A percentile compares a stretch with the other conserved stretches of the same genome.
Conservation (phyloP, 1,140 invertebrate species). For the Hermetia illucens region DNA sequence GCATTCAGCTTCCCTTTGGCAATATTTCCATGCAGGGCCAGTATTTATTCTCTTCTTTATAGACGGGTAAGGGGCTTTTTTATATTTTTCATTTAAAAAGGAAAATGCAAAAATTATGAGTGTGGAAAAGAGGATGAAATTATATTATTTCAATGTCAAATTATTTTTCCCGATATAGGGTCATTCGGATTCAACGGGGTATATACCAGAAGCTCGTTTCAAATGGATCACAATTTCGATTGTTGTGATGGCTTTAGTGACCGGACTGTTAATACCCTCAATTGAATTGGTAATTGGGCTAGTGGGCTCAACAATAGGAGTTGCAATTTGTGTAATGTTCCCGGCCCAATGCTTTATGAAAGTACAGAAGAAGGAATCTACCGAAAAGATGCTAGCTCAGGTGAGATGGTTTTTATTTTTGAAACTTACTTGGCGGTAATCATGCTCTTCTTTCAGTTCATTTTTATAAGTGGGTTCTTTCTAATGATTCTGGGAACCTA, state of each 20-base stretch:
- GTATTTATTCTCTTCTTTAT: constrained; percentile 83
- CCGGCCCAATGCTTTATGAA: constrained; percentile 66
- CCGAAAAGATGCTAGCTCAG: constrained; percentile 55
- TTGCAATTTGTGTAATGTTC: constrained; percentile 85
- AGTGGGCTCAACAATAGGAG: constrained; percentile 87
- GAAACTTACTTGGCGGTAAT: constrained; percentile 2
- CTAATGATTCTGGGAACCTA: constrained; percentile 78
- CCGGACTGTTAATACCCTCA: constrained; percentile 67
- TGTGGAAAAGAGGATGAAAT: too few species aligned
- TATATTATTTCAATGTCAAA: too few species aligned
- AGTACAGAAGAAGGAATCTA: constrained; percentile 55
- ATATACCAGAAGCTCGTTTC: constrained; percentile 67
- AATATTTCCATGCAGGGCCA: constrained; percentile 90
- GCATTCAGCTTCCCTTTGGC: constrained; percentile 93
- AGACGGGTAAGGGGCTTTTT: constrained; percentile 68
- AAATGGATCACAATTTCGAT: constrained; percentile 65
- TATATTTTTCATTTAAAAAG: too few species aligned
- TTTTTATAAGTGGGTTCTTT: constrained; percentile 59
- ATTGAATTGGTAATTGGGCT: constrained; percentile 88
- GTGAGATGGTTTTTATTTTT: constrained; percentile 26
- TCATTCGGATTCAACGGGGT: constrained; percentile 23
- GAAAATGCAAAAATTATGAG: not conserved
- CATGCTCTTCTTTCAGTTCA: constrained; percentile 37
- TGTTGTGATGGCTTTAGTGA: constrained; percentile 53
- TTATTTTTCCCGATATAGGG: constrained; percentile 23